phyloP scores from a whole-genome alignment of 2,888 invertebrate genomes.

The Sinotaia quadrata region DNA sequence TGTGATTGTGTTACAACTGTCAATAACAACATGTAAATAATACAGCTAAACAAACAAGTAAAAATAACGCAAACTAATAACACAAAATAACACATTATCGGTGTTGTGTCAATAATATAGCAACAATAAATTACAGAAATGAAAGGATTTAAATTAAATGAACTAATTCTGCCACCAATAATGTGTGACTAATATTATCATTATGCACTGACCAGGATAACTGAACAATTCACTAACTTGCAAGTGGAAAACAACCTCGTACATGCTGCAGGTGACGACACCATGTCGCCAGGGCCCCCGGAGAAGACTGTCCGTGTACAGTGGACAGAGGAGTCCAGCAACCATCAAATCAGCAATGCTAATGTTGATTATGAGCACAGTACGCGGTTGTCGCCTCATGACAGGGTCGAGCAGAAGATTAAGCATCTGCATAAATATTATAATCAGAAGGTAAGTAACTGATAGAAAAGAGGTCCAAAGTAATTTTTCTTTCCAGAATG shows the following conservation, averaged over 20 bases:
- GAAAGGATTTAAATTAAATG: too few relatives aligned
- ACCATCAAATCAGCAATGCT: conserved; percentile 35
- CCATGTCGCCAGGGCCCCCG: conserved; percentile 34
- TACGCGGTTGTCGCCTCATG: conserved; percentile 31
- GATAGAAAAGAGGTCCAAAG: not conserved
- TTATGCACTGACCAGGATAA: too few relatives aligned
- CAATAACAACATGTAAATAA: too few relatives aligned
- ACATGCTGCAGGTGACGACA: conserved; percentile 26
- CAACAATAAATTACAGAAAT: too few relatives aligned
- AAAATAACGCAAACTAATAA: too few relatives aligned
- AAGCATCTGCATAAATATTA: conserved; percentile 23
- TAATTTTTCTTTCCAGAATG: too few relatives aligned
- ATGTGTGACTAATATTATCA: too few relatives aligned
- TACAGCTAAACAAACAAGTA: too few relatives aligned
- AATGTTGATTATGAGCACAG: conserved; percentile 31
- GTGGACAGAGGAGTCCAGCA: conserved; percentile 34
- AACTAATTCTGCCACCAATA: too few relatives aligned
- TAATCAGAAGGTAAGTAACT: not conserved
- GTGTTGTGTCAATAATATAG: too few relatives aligned
- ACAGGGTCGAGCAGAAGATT: conserved; percentile 29
- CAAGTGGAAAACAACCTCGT: conserved; percentile 36
- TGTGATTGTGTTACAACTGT: too few relatives aligned
- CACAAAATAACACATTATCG: too few relatives aligned
- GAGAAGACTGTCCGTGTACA: conserved; percentile 40
- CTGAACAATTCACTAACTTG: conserved; percentile 28